Evolutionary conservation across 1,140 invertebrate genomes (phyloP).

Genomic region (Mizuhopecten yessoensis): DNA sequence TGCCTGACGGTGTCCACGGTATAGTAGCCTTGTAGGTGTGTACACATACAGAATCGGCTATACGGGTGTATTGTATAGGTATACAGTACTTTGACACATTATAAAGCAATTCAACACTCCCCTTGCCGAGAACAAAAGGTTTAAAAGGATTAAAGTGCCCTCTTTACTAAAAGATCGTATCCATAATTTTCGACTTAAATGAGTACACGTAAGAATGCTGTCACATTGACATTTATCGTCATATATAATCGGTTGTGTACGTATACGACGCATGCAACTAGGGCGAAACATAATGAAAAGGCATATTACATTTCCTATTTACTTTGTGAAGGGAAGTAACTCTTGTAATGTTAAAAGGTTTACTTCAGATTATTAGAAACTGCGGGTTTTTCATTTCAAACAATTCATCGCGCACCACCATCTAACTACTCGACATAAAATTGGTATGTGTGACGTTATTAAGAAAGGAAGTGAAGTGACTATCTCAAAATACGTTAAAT

Average conservation of each 20-base stretch:
- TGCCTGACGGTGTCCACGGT: too few species aligned
- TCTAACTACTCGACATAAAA: too few species aligned
- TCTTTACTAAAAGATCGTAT: not conserved
- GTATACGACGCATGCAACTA: not conserved
- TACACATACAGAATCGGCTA: not conserved
- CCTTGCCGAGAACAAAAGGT: not conserved
- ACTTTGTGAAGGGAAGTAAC: not conserved
- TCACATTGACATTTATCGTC: not conserved
- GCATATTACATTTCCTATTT: too few species aligned
- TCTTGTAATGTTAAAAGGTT: not conserved
- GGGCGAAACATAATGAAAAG: too few species aligned
- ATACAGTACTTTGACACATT: conserved; percentile 16
- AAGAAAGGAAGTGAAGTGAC: too few species aligned
- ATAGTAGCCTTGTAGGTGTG: not conserved
- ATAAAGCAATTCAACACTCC: not conserved
- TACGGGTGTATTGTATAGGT: not conserved
- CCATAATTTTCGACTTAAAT: not conserved
- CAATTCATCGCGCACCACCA: too few species aligned
- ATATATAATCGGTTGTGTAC: not conserved
- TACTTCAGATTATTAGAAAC: too few species aligned
- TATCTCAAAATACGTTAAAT: too few species aligned
- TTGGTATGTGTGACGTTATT: too few species aligned
- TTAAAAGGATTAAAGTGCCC: conserved; percentile 32
- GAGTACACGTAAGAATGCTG: not conserved
- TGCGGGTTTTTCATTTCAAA: too few species aligned